These are phyloP conservation scores for Caenorhabditis sp. DNA, from an alignment of 2,888 invertebrate genomes.

Conservation along the genomic window DNA sequence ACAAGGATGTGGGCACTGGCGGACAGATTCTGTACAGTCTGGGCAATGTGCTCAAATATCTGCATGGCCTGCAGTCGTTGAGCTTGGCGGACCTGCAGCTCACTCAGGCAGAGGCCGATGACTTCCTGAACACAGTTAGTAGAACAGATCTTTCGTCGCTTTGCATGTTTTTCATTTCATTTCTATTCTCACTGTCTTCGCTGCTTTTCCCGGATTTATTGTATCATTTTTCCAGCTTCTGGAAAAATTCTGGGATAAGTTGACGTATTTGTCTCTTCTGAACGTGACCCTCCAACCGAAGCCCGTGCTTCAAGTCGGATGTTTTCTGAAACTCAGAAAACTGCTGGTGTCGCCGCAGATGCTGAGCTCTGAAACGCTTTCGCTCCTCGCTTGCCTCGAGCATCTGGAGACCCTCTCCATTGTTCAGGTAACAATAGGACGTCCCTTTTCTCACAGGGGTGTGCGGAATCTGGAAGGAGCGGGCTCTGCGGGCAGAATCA, in stretches of 20 bases:
- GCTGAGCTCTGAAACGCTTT: constrained; percentile 81
- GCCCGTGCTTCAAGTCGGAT: constrained; percentile 86
- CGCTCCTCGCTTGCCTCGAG: constrained; percentile 63
- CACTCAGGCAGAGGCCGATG: constrained; percentile 84
- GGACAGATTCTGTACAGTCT: constrained; percentile 80
- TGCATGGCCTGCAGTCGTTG: constrained; percentile 84
- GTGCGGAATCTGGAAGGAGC: too few species aligned
- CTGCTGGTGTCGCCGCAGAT: constrained; percentile 83
- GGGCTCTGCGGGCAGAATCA: too few species aligned
- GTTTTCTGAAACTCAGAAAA: constrained; percentile 86
- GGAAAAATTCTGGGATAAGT: constrained; percentile 83
- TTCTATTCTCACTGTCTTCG: constrained; percentile 1
- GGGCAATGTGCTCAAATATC: constrained; percentile 83
- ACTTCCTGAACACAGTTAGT: constrained; percentile 84
- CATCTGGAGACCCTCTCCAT: constrained; percentile 85
- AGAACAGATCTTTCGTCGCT: background rate
- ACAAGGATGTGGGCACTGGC: constrained; percentile 84
- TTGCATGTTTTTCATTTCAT: background rate
- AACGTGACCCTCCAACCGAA: constrained; percentile 86
- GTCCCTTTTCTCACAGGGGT: background rate
- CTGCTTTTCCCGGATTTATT: background rate
- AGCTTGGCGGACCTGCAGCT: constrained; percentile 87
- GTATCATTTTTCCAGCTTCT: constrained; percentile 80
- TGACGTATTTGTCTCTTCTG: constrained; percentile 84
- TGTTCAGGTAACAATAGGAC: constrained; percentile 77